These are phyloP conservation scores for Dermatophagoides farinae DNA, from an alignment of 1,140 invertebrate genomes.

Conservation along the genomic window DNA sequence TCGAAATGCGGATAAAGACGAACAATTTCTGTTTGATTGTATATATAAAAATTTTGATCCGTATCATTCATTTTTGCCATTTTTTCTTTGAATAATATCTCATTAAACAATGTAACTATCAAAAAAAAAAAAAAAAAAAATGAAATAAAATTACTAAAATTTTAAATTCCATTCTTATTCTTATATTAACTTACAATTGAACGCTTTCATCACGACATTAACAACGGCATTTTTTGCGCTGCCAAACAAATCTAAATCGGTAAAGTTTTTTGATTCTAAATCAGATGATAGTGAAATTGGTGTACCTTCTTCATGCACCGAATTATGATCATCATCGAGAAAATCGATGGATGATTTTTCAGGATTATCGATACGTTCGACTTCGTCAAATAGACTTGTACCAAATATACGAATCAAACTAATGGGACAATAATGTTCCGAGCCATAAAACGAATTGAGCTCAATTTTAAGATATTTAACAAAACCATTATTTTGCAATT, in stretches of 20 bases:
- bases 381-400: slow-evolving; percentile 35
- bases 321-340: background rate
- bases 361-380: slow-evolving; percentile 11
- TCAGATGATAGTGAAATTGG: background rate
- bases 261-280: background rate
- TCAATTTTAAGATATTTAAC: slow-evolving; percentile 75
- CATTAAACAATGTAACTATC: background rate
- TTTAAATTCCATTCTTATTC: background rate
- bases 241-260: slow-evolving; percentile 39
- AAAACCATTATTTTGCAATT: slow-evolving; percentile 52
- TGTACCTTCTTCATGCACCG: background rate
- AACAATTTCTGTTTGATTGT: background rate
- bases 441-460: slow-evolving; percentile 73
- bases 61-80: background rate
- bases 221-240: slow-evolving; percentile 62
- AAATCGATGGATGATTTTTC: background rate
- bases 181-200: slow-evolving; percentile 22
- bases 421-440: slow-evolving; percentile 90
- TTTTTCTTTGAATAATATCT: background rate
- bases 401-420: slow-evolving; percentile 77
- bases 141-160: no score
- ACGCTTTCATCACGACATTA: slow-evolving; percentile 62
- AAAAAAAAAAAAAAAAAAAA: background rate
- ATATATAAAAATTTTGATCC: background rate
- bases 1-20: background rate